These are phyloP conservation scores for Megaleporinus macrocephalus DNA, from an alignment of 2,113 vertebrate species.

Conservation along the genomic window DNA sequence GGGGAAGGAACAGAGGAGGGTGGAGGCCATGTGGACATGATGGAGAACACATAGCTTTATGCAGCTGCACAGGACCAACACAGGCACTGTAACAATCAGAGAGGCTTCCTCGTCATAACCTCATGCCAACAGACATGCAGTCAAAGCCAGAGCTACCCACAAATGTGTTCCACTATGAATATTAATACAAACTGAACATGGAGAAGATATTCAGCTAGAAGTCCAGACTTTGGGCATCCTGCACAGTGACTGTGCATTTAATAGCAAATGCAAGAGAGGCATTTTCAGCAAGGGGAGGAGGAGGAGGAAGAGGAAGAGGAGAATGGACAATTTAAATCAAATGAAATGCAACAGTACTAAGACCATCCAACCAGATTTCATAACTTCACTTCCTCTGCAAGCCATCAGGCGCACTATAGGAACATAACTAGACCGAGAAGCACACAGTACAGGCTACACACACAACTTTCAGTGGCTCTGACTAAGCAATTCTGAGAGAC, in stretches of 20 bases:
- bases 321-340: no score
- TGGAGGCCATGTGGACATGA: not conserved
- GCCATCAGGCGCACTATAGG: no score
- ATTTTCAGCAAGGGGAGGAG: not conserved
- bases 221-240: conserved; percentile 20
- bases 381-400: no score
- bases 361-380: no score
- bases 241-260: conserved; percentile 40
- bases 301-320: no score
- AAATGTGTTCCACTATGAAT: no score
- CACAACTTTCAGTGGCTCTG: conserved; percentile 18
- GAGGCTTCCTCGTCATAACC: no score
- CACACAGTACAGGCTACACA: not conserved
- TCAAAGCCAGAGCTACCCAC: not conserved
- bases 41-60: not conserved
- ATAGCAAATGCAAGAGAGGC: not conserved
- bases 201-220: not conserved
- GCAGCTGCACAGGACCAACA: not conserved
- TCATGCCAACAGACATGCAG: not conserved
- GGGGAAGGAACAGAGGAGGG: not conserved
- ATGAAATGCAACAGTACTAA: no score
- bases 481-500: conserved; percentile 27
- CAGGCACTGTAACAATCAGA: no score
- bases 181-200: no score
- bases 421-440: not conserved